Conservation (phyloP, 2,888 invertebrate genomes). For the Zaprionus lineosus region DNA sequence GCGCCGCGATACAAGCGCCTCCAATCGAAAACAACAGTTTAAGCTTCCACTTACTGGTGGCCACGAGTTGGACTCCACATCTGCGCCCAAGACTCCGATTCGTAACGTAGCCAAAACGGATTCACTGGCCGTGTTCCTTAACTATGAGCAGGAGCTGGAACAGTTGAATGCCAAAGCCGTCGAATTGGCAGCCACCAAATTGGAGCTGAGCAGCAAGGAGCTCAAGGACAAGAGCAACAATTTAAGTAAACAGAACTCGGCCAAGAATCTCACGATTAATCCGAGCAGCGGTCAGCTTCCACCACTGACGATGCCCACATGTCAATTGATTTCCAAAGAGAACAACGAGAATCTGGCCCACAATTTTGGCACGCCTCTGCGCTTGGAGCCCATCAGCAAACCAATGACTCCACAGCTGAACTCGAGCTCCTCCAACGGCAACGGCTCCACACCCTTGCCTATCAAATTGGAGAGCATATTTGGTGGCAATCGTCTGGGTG, state of each 20-base stretch:
- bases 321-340: constrained; percentile 36
- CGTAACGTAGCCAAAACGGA: constrained; percentile 81
- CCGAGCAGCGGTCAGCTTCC: constrained; percentile 49
- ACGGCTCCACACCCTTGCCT: constrained; percentile 16
- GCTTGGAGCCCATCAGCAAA: constrained; percentile 59
- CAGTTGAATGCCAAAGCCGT: constrained; percentile 63
- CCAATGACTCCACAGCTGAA: constrained; percentile 17
- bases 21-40: constrained; percentile 78
- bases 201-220: constrained; percentile 70
- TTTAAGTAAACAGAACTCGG: constrained; percentile 82
- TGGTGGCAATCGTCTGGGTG: constrained; percentile 47
- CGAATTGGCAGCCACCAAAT: constrained; percentile 36
- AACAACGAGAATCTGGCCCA: constrained; percentile 47
- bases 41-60: constrained; percentile 55
- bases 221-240: constrained; percentile 82
- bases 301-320: constrained; percentile 38
- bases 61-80: constrained; percentile 2
- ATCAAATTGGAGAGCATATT: constrained; percentile 70
- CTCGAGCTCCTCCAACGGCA: constrained; percentile 2
- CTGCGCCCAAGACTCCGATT: constrained; percentile 5
- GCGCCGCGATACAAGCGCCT: constrained; percentile 78
- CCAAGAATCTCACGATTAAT: constrained; percentile 68
- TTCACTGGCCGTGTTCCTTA: constrained; percentile 82
- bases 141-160: constrained; percentile 82
- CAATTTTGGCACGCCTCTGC: constrained; percentile 45